Evolutionary conservation across 2,888 invertebrate genomes (phyloP).

Genomic region (Amblyteles armatorius): DNA sequence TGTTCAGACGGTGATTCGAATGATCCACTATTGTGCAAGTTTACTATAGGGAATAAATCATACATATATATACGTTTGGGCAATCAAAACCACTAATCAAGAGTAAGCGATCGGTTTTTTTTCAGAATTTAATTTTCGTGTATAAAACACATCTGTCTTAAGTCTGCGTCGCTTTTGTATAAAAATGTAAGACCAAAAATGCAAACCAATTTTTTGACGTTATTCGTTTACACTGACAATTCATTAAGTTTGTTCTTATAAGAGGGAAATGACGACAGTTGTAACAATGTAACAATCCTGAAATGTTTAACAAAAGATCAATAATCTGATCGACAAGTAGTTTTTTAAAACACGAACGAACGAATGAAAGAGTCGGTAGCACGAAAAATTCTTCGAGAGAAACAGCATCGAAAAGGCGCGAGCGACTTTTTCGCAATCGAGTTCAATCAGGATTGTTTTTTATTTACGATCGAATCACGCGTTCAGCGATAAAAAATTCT

Average conservation of each 20-base stretch:
- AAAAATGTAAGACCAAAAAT: neutral
- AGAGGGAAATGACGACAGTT: too few species aligned
- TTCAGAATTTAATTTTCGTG: neutral
- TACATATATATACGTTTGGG: neutral
- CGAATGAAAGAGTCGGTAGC: neutral
- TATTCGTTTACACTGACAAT: too few species aligned
- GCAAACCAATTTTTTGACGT: too few species aligned
- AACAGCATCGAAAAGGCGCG: neutral
- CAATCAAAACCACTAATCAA: slow-evolving; percentile 5
- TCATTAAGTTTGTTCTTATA: too few species aligned
- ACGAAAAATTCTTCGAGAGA: neutral
- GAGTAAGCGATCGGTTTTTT: neutral
- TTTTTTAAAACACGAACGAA: too few species aligned
- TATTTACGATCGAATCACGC: slow-evolving; percentile 1
- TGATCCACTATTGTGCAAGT: slow-evolving; percentile 9
- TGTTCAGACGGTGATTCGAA: neutral
- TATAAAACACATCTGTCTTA: neutral
- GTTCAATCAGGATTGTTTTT: neutral
- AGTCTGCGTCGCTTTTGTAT: neutral
- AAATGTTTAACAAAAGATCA: too few species aligned
- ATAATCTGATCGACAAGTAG: too few species aligned
- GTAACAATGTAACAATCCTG: too few species aligned
- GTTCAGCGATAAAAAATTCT: neutral
- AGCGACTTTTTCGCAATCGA: neutral
- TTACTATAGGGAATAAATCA: neutral